Percentiles rank a stretch among this genome's conserved stretches.
These are phyloP conservation scores for Dasysyrphus albostriatus DNA, from an alignment of 2,888 invertebrate genomes.

Conservation along the genomic window DNA sequence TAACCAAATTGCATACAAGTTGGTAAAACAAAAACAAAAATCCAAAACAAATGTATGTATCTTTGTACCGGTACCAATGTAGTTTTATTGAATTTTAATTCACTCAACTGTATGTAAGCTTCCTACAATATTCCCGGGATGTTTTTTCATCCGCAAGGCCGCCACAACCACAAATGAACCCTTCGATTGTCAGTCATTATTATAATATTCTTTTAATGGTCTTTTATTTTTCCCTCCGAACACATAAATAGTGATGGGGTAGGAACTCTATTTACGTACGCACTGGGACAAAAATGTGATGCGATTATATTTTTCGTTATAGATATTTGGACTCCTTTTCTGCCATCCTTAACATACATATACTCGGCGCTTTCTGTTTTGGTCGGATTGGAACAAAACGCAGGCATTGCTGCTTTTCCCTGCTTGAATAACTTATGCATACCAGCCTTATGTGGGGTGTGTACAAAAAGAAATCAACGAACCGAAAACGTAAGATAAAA, in stretches of 20 bases:
- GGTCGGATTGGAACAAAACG: constrained; percentile 7
- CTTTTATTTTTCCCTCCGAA: constrained; percentile 65
- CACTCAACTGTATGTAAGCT: neutral
- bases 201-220: constrained; percentile 70
- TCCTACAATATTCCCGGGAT: neutral
- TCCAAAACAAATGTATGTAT: neutral
- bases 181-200: constrained; percentile 64
- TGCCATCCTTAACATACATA: constrained; percentile 5
- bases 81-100: neutral
- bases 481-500: constrained; percentile 75
- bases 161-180: constrained; percentile 61
- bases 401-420: constrained; percentile 7
- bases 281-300: constrained; percentile 75
- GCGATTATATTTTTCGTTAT: constrained; percentile 72
- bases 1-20: no score
- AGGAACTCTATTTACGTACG: constrained; percentile 70
- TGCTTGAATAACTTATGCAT: constrained; percentile 57
- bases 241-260: constrained; percentile 19
- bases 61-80: neutral
- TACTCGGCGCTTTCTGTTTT: neutral
- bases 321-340: constrained; percentile 58
- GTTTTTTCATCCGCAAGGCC: constrained; percentile 34
- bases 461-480: constrained; percentile 67
- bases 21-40: neutral
- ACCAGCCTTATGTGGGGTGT: constrained; percentile 44